These are phyloP conservation scores for Disparrhopalites patrizii DNA, from an alignment of 2,888 invertebrate species.

Conservation along the genomic window DNA sequence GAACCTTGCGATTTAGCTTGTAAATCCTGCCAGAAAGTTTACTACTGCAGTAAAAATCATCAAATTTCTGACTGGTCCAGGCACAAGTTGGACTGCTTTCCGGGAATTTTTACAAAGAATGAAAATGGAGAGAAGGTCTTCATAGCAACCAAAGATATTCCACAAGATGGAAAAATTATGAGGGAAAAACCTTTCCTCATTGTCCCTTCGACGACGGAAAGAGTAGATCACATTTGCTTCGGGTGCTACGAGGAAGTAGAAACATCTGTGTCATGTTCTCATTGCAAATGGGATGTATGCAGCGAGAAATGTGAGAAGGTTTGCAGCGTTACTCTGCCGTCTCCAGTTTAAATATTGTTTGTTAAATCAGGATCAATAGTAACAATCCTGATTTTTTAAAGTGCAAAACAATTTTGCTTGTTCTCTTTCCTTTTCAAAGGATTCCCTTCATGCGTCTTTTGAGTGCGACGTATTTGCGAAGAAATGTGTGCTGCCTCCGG, in stretches of 20 bases:
- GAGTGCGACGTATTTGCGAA: conserved; percentile 28
- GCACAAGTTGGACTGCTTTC: conserved; percentile 22
- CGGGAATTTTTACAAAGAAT: conserved; percentile 1
- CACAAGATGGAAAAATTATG: conserved; percentile 18
- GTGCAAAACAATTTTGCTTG: background rate
- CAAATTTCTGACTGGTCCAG: conserved; percentile 28
- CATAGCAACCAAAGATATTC: conserved; percentile 20
- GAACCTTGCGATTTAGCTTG: conserved; percentile 9
- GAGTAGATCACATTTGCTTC: conserved; percentile 13
- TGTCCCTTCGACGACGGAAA: conserved; percentile 4
- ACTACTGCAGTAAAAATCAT: conserved; percentile 28
- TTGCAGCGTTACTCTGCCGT: background rate
- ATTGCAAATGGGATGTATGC: conserved; percentile 27
- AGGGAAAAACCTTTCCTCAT: conserved; percentile 21
- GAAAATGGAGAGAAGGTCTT: conserved; percentile 1
- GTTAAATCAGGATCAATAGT: background rate
- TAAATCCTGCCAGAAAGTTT: conserved; percentile 19
- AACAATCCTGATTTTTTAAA: background rate
- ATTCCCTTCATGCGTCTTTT: conserved; percentile 9
- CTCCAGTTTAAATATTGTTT: too few species aligned
- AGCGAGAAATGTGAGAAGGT: conserved; percentile 18
- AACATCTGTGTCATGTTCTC: conserved; percentile 10
- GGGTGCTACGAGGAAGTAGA: conserved; percentile 20
- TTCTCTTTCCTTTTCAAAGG: background rate
- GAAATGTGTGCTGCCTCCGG: background rate